A percentile compares a stretch with the other conserved stretches of the same genome.
Conservation (phyloP, 2,888 invertebrate species). For the Scaeva pyrastri region DNA sequence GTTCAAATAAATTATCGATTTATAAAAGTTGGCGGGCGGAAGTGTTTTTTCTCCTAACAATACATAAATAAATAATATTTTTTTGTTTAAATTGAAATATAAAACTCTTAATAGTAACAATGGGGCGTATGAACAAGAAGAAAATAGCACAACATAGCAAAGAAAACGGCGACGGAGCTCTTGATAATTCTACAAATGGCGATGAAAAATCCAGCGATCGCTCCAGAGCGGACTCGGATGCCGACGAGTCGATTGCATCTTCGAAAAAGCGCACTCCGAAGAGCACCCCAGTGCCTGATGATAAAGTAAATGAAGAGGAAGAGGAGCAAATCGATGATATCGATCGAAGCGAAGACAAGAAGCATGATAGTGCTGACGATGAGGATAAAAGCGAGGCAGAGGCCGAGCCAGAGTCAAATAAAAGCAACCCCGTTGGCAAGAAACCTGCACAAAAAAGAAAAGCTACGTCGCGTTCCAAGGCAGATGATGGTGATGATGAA, state of each 20-base stretch:
- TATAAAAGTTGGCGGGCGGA: slow-evolving; percentile 72
- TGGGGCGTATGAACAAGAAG: slow-evolving; percentile 81
- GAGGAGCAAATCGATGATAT: slow-evolving; percentile 78
- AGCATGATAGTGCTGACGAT: slow-evolving; percentile 76
- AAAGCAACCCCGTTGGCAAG: slow-evolving; percentile 51
- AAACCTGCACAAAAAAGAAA: slow-evolving; percentile 64
- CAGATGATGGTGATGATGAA: slow-evolving; percentile 64
- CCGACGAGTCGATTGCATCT: slow-evolving; percentile 68
- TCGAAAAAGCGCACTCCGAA: slow-evolving; percentile 75
- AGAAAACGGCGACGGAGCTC: slow-evolving; percentile 78
- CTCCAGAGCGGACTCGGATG: slow-evolving; percentile 66
- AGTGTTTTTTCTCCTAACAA: slow-evolving; percentile 59
- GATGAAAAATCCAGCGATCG: slow-evolving; percentile 70
- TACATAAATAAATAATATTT: slow-evolving; percentile 56
- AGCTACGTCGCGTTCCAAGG: slow-evolving; percentile 54
- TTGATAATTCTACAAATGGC: slow-evolving; percentile 70
- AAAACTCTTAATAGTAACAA: slow-evolving; percentile 60
- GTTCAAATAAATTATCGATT: slow-evolving; percentile 73
- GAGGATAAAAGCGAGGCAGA: slow-evolving; percentile 77
- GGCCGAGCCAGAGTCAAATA: slow-evolving; percentile 66
- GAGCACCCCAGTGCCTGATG: slow-evolving; percentile 76
- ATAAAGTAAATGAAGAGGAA: slow-evolving; percentile 77
- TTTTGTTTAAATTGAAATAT: slow-evolving; percentile 38
- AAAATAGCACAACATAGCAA: slow-evolving; percentile 79
- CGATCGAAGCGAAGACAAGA: slow-evolving; percentile 77